Percentiles rank a stretch among this genome's conserved stretches.
phyloP scores from a whole-genome alignment of 1,140 invertebrate species.

The Polypedilum vanderplanki region DNA sequence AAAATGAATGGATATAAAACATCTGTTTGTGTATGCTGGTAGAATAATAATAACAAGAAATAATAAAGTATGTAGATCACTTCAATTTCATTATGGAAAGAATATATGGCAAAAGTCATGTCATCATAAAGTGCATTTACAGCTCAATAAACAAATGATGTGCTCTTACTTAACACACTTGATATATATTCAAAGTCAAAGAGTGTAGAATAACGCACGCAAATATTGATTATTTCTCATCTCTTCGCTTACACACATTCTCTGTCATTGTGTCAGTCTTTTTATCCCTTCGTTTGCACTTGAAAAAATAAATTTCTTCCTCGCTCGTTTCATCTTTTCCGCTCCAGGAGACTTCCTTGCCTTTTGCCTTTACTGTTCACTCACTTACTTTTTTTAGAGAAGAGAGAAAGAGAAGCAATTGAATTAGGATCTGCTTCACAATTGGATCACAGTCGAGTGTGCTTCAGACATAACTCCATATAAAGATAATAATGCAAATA shows the following conservation, averaged over 20 bases:
- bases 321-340: neutral
- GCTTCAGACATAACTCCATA: neutral
- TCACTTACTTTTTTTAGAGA: neutral
- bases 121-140: constrained; percentile 8
- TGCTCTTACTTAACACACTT: neutral
- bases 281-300: neutral
- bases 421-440: neutral
- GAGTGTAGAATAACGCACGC: neutral
- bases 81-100: neutral
- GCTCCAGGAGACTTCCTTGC: neutral
- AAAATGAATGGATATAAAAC: neutral
- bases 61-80: neutral
- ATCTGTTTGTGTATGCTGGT: neutral
- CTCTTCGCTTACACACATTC: neutral
- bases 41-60: neutral
- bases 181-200: neutral
- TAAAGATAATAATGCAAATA: neutral
- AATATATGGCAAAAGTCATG: neutral
- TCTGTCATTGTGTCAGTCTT: neutral
- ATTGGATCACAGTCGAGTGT: neutral
- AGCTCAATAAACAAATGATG: neutral
- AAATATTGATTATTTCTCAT: neutral
- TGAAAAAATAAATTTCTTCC: neutral
- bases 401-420: neutral
- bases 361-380: neutral